phyloP scores from a whole-genome alignment of 2,113 vertebrate genomes.

The Agelaius phoeniceus region DNA sequence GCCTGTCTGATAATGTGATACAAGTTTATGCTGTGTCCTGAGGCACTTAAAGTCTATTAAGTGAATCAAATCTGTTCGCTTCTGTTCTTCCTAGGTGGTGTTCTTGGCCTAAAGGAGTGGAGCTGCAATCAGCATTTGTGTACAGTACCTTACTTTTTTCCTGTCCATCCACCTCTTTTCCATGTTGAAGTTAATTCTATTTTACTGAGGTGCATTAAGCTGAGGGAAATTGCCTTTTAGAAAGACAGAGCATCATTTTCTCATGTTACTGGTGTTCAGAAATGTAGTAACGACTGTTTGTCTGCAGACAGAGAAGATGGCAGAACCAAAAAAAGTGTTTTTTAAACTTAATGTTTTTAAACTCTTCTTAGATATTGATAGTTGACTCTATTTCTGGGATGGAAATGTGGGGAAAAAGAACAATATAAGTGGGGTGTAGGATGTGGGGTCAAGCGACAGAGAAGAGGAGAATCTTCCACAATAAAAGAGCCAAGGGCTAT shows the following conservation, averaged over 20 bases:
- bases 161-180: neutral
- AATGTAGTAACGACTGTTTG: neutral
- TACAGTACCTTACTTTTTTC: neutral
- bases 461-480: neutral
- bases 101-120: constrained; percentile 40
- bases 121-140: constrained; percentile 9
- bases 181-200: neutral
- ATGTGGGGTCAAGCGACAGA: neutral
- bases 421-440: accelerated
- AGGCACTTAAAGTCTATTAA: constrained; percentile 77
- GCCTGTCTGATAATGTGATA: constrained; percentile 78
- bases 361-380: neutral
- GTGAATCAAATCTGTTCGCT: constrained; percentile 65
- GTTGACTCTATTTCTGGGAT: neutral
- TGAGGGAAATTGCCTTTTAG: neutral
- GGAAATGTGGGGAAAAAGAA: neutral
- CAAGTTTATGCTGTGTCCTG: constrained; percentile 77
- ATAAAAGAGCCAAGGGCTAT: neutral
- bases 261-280: neutral
- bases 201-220: neutral
- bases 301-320: neutral
- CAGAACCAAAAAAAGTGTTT: neutral
- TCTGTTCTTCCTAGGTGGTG: constrained; percentile 54
- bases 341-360: neutral
- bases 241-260: neutral